phyloP scores from a whole-genome alignment of 2,797 vertebrate genomes.

The Sebastolobus alascanus region DNA sequence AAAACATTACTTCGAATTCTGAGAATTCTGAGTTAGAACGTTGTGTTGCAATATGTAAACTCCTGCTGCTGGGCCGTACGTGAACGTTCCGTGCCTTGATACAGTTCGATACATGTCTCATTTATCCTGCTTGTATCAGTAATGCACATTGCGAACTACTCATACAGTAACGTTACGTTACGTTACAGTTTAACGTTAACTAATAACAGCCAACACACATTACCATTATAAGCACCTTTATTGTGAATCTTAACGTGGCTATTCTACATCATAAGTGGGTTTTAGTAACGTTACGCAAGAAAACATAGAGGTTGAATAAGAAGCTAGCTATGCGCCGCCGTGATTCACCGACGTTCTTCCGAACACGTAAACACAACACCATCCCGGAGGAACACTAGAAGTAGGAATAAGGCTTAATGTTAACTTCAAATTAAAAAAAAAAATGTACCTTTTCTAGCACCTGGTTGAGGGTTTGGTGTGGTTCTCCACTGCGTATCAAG shows the following conservation, averaged over 20 bases:
- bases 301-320: background rate
- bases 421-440: conserved; percentile 14
- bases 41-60: conserved; percentile 50
- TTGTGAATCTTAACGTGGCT: background rate
- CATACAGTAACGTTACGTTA: background rate
- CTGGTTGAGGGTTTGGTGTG: background rate
- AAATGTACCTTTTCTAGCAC: conserved; percentile 50
- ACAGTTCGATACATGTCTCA: background rate
- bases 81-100: conserved; percentile 2
- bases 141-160: background rate
- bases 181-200: too few relatives aligned
- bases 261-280: background rate
- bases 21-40: conserved; percentile 56
- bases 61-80: conserved; percentile 4
- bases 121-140: background rate
- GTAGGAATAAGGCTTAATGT: background rate
- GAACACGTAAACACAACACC: conserved; percentile 23
- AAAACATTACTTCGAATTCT: conserved; percentile 30
- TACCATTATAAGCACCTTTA: background rate
- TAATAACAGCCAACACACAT: too few relatives aligned
- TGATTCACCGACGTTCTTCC: background rate
- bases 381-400: background rate
- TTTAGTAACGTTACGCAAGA: background rate
- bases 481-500: conserved; percentile 10
- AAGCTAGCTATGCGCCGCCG: conserved; percentile 1